A percentile compares a stretch with the other conserved stretches of the same genome.
These are phyloP conservation scores for Selenia dentaria DNA, from an alignment of 2,888 invertebrate species.

Conservation along the genomic window DNA sequence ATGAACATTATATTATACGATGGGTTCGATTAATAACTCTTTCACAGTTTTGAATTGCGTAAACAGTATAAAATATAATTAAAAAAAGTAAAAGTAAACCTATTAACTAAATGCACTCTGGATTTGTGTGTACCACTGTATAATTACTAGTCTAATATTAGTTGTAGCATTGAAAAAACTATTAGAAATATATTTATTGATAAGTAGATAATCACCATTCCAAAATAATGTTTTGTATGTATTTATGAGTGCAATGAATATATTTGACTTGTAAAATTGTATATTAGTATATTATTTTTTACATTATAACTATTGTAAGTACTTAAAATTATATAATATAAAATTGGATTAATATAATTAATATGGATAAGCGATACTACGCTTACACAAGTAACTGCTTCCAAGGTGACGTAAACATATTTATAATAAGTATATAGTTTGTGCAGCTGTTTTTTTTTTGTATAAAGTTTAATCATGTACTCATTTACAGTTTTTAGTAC, in stretches of 20 bases:
- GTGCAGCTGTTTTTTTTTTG: no score
- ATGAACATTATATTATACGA: no score
- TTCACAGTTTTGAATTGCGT: no score
- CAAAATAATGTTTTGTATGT: constrained; percentile 21
- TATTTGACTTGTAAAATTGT: constrained; percentile 12
- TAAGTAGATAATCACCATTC: constrained; percentile 34
- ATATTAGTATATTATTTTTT: constrained; percentile 18
- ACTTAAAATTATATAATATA: background rate
- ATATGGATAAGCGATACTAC: background rate
- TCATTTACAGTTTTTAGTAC: no score
- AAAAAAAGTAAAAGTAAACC: constrained; percentile 30
- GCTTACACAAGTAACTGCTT: background rate
- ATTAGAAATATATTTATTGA: constrained; percentile 14
- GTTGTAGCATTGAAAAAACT: constrained; percentile 43
- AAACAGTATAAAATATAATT: no score
- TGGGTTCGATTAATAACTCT: no score
- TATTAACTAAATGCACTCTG: constrained; percentile 38
- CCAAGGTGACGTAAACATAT: background rate
- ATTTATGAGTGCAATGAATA: constrained; percentile 30
- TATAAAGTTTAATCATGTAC: no score
- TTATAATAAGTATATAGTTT: background rate
- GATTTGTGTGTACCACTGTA: constrained; percentile 51
- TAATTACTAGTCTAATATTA: constrained; percentile 56
- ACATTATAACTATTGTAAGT: constrained; percentile 3
- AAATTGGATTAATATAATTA: background rate